Conservation (phyloP, 2,113 vertebrate species). For the Grantiella picta region DNA sequence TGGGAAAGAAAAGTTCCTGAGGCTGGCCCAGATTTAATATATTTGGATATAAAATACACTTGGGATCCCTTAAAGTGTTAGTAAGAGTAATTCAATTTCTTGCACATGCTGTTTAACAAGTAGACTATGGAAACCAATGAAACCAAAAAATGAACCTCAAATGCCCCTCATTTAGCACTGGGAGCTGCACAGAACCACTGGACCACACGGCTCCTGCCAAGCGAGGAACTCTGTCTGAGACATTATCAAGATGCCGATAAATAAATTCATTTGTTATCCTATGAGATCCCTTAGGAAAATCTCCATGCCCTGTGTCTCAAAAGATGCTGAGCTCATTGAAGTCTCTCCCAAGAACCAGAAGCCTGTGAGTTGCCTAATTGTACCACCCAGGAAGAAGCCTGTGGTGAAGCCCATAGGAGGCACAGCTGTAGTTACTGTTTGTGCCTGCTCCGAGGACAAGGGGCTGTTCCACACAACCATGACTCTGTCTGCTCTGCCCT, state of each 20-base stretch:
- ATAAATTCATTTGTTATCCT: not conserved
- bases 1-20: not conserved
- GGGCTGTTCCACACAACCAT: not conserved
- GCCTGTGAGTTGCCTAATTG: not conserved
- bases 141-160: not conserved
- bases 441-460: not conserved
- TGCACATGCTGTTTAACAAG: not conserved
- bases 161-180: not conserved
- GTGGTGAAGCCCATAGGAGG: not conserved
- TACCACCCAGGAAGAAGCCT: not conserved
- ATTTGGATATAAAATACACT: not conserved
- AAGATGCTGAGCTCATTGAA: not conserved
- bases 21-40: not conserved
- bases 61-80: not conserved
- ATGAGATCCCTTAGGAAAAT: not conserved
- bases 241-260: not conserved
- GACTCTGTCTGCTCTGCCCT: not conserved
- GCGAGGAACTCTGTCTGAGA: not conserved
- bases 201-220: accelerated
- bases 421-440: not conserved
- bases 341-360: not conserved
- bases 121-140: not conserved
- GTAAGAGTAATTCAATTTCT: not conserved
- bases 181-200: not conserved
- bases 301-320: not conserved